A percentile compares a stretch with the other conserved stretches of the same genome.
Evolutionary conservation across 2,888 invertebrate genomes (phyloP).

Genomic region (Drosophila subsilvestris): DNA sequence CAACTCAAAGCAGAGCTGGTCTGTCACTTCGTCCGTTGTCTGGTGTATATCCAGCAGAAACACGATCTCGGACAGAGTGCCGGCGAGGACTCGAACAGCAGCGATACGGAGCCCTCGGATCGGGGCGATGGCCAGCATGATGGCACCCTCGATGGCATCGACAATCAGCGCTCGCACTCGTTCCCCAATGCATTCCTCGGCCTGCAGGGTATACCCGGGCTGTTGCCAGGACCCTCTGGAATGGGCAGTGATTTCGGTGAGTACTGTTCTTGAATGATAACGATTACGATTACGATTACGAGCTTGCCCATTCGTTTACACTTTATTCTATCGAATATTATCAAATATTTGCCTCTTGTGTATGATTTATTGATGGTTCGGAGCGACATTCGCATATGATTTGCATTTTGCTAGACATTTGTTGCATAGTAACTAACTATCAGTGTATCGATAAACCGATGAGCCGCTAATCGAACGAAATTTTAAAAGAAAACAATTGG

Average conservation of each 20-base stretch:
- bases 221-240: constrained; percentile 94
- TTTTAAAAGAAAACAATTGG: constrained; percentile 60
- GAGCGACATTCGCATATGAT: constrained; percentile 59
- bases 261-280: constrained; percentile 80
- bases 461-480: constrained; percentile 38
- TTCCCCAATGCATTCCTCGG: constrained; percentile 92
- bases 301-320: constrained; percentile 50
- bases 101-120: constrained; percentile 91
- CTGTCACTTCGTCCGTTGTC: constrained; percentile 4
- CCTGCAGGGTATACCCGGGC: constrained; percentile 91
- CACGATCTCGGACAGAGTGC: constrained; percentile 88
- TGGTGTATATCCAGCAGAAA: constrained; percentile 80
- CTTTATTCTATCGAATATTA: constrained; percentile 42
- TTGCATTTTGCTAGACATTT: constrained; percentile 65
- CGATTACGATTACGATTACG: constrained; percentile 14
- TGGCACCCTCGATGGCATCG: constrained; percentile 87
- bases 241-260: constrained; percentile 94
- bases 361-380: constrained; percentile 66
- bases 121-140: constrained; percentile 87
- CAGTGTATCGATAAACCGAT: constrained; percentile 69
- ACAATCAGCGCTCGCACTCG: constrained; percentile 88
- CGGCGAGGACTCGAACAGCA: constrained; percentile 93
- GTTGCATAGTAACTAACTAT: constrained; percentile 59
- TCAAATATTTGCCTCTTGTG: constrained; percentile 70
- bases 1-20: too few species aligned